These are phyloP conservation scores for Agrochola lota DNA, from an alignment of 2,888 invertebrate species.

Conservation along the genomic window DNA sequence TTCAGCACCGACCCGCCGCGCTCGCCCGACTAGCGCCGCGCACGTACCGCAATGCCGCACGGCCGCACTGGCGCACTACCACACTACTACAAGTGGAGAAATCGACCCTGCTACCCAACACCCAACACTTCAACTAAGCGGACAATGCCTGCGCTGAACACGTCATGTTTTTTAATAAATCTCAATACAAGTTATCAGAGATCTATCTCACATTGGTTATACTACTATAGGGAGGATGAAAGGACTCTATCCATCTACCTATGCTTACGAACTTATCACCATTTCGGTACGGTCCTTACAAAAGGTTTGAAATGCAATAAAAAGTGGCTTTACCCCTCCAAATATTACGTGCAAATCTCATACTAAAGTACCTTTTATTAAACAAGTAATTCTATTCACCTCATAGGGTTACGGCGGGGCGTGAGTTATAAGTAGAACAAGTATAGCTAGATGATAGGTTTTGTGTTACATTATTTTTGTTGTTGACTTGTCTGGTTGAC, in stretches of 20 bases:
- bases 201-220: not conserved
- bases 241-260: not conserved
- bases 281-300: not conserved
- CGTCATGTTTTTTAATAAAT: not conserved
- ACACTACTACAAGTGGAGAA: not conserved
- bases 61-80: too few relatives aligned
- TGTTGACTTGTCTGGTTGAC: constrained; percentile 15
- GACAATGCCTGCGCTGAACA: not conserved
- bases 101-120: not conserved
- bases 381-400: constrained; percentile 83
- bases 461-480: constrained; percentile 51
- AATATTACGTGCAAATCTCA: not conserved
- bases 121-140: not conserved
- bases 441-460: constrained; percentile 50
- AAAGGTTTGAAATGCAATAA: constrained; percentile 23
- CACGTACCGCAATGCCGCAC: too few relatives aligned
- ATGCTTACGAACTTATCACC: not conserved
- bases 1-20: too few relatives aligned
- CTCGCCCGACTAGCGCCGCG: too few relatives aligned
- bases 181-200: too few relatives aligned
- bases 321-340: constrained; percentile 23
- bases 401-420: constrained; percentile 29
- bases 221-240: not conserved
- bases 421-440: constrained; percentile 47
- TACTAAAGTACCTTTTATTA: constrained; percentile 34